Evolutionary conservation across 2,888 invertebrate genomes (phyloP).

Genomic region (Drosophila gaucha): DNA sequence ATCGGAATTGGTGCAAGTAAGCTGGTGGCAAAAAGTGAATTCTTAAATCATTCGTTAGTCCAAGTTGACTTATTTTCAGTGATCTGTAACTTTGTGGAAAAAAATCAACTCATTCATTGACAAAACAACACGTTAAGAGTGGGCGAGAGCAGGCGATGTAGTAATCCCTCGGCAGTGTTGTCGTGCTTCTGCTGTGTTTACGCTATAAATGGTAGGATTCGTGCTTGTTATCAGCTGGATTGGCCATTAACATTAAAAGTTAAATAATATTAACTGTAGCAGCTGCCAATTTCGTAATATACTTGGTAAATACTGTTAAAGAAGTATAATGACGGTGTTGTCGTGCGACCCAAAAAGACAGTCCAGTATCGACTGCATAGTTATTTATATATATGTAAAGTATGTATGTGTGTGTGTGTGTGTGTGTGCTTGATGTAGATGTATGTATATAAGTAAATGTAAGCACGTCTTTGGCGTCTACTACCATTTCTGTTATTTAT

Average conservation of each 20-base stretch:
- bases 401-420: background rate
- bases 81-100: conserved; percentile 27
- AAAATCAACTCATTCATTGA: conserved; percentile 60
- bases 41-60: conserved; percentile 15
- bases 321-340: background rate
- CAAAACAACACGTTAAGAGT: conserved; percentile 28
- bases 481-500: background rate
- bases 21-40: conserved; percentile 16
- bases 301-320: background rate
- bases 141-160: conserved; percentile 45
- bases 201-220: conserved; percentile 18
- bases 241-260: conserved; percentile 2
- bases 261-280: background rate
- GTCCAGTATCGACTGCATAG: background rate
- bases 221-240: conserved; percentile 34
- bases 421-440: background rate
- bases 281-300: conserved; percentile 9
- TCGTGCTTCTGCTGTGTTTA: conserved; percentile 43
- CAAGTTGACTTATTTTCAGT: conserved; percentile 11
- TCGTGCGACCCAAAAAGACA: background rate
- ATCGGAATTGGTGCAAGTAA: conserved; percentile 18
- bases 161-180: conserved; percentile 65
- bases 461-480: background rate
- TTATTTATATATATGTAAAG: background rate
- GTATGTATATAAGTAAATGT: background rate